phyloP scores from a whole-genome alignment of 1,140 invertebrate genomes.

The Neodiprion pinetum region DNA sequence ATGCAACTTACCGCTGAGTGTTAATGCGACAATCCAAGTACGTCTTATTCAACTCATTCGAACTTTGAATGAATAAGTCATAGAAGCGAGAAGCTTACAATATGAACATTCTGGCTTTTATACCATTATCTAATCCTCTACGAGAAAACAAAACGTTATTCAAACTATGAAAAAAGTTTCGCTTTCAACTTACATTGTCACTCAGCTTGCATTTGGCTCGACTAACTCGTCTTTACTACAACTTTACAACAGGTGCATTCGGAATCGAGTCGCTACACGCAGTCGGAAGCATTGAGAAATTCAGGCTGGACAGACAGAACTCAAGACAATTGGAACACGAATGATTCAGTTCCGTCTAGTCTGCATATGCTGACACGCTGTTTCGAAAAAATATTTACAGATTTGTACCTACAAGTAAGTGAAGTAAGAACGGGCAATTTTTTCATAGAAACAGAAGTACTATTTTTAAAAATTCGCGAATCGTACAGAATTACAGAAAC shows the following conservation, averaged over 20 bases:
- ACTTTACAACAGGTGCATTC: slow-evolving; percentile 21
- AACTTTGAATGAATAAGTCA: no score
- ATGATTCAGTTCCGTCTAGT: slow-evolving; percentile 48
- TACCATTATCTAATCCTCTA: no score
- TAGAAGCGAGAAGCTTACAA: no score
- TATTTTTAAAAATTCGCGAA: no score
- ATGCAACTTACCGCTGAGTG: slow-evolving; percentile 66
- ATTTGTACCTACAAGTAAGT: slow-evolving; percentile 58
- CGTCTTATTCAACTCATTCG: slow-evolving; percentile 27
- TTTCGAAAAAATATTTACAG: slow-evolving; percentile 74
- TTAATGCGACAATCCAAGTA: slow-evolving; percentile 61
- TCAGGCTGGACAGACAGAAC: slow-evolving; percentile 40
- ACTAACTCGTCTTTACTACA: neutral
- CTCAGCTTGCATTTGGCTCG: no score
- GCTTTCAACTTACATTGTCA: no score
- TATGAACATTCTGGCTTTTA: no score
- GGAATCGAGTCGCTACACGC: slow-evolving; percentile 41
- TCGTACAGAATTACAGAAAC: no score
- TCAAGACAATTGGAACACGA: slow-evolving; percentile 46
- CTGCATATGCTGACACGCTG: slow-evolving; percentile 72
- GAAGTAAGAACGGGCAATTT: neutral
- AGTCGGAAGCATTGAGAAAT: slow-evolving; percentile 39
- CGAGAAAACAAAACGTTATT: no score
- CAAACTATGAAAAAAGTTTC: no score
- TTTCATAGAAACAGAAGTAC: no score